A percentile compares a stretch with the other conserved stretches of the same genome.
Conservation (phyloP, 2,113 vertebrate species). For the Haemorhous mexicanus region DNA sequence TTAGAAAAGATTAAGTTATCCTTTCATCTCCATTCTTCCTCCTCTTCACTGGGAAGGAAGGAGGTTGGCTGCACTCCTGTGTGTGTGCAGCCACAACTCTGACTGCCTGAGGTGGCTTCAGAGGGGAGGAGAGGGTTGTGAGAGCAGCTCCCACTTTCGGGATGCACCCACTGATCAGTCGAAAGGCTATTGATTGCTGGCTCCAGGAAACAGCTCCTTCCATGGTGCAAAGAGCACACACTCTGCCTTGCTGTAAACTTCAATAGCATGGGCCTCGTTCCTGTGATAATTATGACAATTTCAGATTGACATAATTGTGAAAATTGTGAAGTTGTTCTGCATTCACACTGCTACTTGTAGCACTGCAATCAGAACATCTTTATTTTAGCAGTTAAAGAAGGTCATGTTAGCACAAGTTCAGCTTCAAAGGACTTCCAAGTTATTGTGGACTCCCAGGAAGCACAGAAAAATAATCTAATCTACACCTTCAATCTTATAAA, state of each 20-base stretch:
- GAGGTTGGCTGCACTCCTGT: neutral
- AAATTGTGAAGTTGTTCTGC: neutral
- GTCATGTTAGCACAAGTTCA: neutral
- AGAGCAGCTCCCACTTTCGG: neutral
- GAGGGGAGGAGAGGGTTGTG: neutral
- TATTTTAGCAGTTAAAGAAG: neutral
- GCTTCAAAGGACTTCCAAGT: neutral
- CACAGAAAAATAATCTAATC: neutral
- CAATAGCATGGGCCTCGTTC: neutral
- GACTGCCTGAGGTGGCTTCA: neutral
- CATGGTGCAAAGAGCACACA: neutral
- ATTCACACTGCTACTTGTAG: neutral
- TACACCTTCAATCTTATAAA: neutral
- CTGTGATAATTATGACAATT: neutral
- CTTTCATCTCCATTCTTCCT: neutral
- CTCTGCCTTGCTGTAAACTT: neutral
- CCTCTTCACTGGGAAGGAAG: neutral
- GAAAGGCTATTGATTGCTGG: neutral
- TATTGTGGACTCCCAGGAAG: neutral
- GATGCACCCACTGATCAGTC: neutral
- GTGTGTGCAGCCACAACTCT: neutral
- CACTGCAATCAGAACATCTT: neutral
- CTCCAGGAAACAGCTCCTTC: neutral
- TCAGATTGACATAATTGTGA: neutral
- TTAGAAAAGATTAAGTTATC: neutral